Evolutionary conservation across 2,113 vertebrate genomes (phyloP), one percentile per base, ranked within the genome.

Genomic region (Paralichthys olivaceus): DNA sequence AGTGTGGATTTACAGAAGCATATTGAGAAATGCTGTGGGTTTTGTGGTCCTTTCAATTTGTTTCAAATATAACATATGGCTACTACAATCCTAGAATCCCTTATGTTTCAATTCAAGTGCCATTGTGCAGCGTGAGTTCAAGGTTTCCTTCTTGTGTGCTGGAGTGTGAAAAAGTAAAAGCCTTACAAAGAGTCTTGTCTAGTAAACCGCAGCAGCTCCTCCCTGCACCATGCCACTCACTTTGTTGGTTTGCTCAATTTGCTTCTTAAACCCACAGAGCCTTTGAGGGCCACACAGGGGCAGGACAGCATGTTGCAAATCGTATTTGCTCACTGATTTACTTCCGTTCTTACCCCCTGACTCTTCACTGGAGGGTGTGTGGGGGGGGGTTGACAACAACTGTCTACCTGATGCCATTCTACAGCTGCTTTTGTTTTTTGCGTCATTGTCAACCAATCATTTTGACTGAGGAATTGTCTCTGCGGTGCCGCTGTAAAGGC

Each of bases 181-280:
- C 40, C 69, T 76, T 74, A 86, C 77, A 90, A 88, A 87, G 79
- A 76, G 56, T 75, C 75, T 79, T 85, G 83, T 89, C 76, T 80
- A 61, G 86, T 77, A 76, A 80, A 87, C 92, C 89, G 22, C 90
- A 81, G 84, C 84, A 45, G 76, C 84, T 85, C 77, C 86, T 87
- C 89, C 83, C 75, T 81, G 84, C 64, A 65, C 72, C 43, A 37
- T 88, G 89, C 84, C 91, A 83, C 89, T 92, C 77, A 86, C 87
- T 86, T 83, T 89, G 87, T 80, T 79, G 82, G 86, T 91, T 84
- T 79, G 71, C 74, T 83, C 88, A 89, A 85, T 92, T 88, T 90
- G 79, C 77, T 88, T 81, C 75, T 75, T 61, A 70, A 90, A 84
- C 28, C 87, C 85, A 74, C 86, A 84, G 82, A 86, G 80, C 79